phyloP scores from a whole-genome alignment of 53 echinoderm and acorn worm genomes.

The Holothuria leucospilota region DNA sequence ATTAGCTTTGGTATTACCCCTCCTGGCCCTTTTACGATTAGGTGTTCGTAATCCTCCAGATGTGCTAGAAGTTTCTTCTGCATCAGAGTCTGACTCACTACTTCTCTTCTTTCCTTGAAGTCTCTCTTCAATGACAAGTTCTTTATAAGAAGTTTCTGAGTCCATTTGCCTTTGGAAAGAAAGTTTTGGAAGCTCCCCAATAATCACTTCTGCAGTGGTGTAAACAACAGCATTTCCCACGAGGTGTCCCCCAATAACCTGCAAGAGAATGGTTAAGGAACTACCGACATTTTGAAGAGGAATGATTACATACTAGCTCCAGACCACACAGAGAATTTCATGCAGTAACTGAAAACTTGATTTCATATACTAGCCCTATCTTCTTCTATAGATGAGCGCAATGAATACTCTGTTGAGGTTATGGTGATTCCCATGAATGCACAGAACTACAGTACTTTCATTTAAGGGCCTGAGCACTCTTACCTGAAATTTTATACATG shows the following conservation, averaged over 20 bases:
- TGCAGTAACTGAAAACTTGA: no score
- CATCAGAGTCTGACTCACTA: neutral
- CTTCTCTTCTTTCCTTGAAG: conserved; percentile 42
- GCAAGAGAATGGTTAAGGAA: neutral
- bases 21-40: neutral
- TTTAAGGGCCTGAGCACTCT: no score
- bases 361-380: no score
- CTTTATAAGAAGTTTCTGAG: conserved; percentile 65
- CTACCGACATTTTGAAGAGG: neutral
- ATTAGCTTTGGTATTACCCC: neutral
- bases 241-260: conserved; percentile 91
- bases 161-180: conserved; percentile 73
- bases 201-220: conserved; percentile 86
- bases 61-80: neutral
- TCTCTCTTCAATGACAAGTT: conserved; percentile 70
- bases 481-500: no score
- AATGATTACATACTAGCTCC: neutral
- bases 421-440: no score
- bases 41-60: neutral
- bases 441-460: no score
- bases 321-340: no score
- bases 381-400: no score
- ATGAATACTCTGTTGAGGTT: no score
- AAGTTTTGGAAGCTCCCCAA: conserved; percentile 78
- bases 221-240: conserved; percentile 72